A percentile compares a stretch with the other conserved stretches of the same genome.
phyloP scores from a whole-genome alignment of 2,797 vertebrate genomes.

The Phaenicophaeus curvirostris region DNA sequence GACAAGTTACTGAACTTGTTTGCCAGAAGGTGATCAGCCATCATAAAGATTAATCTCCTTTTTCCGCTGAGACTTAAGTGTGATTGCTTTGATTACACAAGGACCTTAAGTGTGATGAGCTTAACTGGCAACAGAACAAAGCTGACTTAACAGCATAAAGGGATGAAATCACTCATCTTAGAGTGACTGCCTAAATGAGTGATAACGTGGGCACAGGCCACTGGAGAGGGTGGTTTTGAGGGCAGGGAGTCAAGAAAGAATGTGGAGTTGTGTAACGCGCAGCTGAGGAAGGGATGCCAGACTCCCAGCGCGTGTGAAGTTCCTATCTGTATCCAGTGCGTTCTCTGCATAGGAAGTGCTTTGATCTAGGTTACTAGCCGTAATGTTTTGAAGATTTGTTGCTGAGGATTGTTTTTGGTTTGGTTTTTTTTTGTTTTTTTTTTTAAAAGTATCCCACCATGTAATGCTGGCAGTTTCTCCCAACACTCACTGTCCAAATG shows the following conservation, averaged over 20 bases:
- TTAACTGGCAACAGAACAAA: slow-evolving; percentile 57
- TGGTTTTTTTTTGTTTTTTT: no score
- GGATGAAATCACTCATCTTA: slow-evolving; percentile 26
- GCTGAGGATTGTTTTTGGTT: not conserved
- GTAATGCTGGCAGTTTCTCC: not conserved
- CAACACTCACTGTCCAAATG: not conserved
- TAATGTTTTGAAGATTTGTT: not conserved
- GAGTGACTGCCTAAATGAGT: not conserved
- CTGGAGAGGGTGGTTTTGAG: slow-evolving; percentile 29
- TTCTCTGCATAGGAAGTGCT: not conserved
- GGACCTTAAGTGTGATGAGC: slow-evolving; percentile 22
- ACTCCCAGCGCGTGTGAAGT: not conserved
- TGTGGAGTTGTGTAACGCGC: not conserved
- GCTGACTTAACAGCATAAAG: slow-evolving; percentile 1
- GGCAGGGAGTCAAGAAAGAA: slow-evolving; percentile 16
- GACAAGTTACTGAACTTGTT: not conserved
- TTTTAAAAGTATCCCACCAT: not conserved
- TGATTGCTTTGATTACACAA: slow-evolving; percentile 36
- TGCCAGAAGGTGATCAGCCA: slow-evolving; percentile 25
- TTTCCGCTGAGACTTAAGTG: not conserved
- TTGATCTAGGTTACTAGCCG: not conserved
- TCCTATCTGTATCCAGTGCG: not conserved
- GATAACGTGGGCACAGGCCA: slow-evolving; percentile 29
- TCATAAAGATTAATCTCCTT: slow-evolving; percentile 7
- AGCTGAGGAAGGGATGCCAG: not conserved